Evolutionary conservation across 1,140 invertebrate species (phyloP).

Genomic region (Drosophila hydei): DNA sequence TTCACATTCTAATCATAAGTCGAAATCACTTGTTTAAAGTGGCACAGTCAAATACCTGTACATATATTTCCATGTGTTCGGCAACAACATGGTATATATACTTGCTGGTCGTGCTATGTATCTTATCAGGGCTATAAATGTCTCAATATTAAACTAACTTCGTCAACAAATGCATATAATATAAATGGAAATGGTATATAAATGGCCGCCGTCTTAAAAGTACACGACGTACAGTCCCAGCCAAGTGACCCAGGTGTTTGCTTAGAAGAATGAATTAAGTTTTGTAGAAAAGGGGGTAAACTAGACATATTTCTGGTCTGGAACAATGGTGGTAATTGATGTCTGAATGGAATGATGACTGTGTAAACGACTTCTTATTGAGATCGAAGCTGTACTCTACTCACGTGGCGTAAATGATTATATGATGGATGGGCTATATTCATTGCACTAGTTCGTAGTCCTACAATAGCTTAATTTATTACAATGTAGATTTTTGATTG

Average conservation of each 20-base stretch:
- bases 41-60: slow-evolving; percentile 46
- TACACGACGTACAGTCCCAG: slow-evolving; percentile 45
- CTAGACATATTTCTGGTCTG: not conserved
- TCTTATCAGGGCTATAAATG: slow-evolving; percentile 65
- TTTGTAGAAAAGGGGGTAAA: too few relatives aligned
- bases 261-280: not conserved
- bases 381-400: not conserved
- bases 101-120: slow-evolving; percentile 39
- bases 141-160: slow-evolving; percentile 66
- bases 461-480: too few relatives aligned
- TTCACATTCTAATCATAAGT: slow-evolving; percentile 74
- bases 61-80: not conserved
- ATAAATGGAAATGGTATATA: slow-evolving; percentile 62
- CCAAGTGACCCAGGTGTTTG: slow-evolving; percentile 26
- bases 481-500: too few relatives aligned
- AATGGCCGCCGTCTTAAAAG: slow-evolving; percentile 24
- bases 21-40: slow-evolving; percentile 76
- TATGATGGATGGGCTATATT: slow-evolving; percentile 30
- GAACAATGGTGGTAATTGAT: slow-evolving; percentile 16
- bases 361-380: not conserved
- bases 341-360: slow-evolving; percentile 15
- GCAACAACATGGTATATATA: slow-evolving; percentile 42
- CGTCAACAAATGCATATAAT: slow-evolving; percentile 57
- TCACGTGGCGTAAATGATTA: not conserved
- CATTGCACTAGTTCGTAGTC: too few relatives aligned